Conservation (phyloP, 2,797 vertebrate species). For the Poecilia gillii region DNA sequence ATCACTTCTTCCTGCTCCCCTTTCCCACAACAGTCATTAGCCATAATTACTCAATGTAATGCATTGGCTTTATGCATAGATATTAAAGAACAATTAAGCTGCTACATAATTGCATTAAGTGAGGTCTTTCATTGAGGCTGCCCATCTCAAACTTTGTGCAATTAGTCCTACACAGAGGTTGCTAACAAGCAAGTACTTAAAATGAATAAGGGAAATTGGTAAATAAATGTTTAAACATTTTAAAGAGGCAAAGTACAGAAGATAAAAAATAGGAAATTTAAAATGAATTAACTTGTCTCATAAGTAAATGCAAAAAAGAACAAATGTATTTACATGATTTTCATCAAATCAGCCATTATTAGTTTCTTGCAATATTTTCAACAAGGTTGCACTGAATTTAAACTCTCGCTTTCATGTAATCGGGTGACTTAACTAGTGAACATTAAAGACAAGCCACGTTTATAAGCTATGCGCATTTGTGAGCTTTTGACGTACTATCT, state of each 20-base stretch:
- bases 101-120: slow-evolving; percentile 75
- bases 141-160: slow-evolving; percentile 49
- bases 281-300: background rate
- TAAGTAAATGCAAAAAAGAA: too few relatives aligned
- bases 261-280: background rate
- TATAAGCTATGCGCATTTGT: too few relatives aligned
- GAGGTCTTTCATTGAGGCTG: slow-evolving; percentile 58
- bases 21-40: slow-evolving; percentile 73
- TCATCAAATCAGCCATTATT: background rate
- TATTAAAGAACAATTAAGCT: slow-evolving; percentile 81
- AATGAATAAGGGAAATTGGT: background rate
- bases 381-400: background rate
- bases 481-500: too few relatives aligned
- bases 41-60: slow-evolving; percentile 78
- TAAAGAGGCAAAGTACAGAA: background rate
- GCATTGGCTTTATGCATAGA: slow-evolving; percentile 76
- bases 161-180: slow-evolving; percentile 43
- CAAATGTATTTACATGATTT: background rate
- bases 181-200: slow-evolving; percentile 15
- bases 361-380: background rate
- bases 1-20: slow-evolving; percentile 51
- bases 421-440: too few relatives aligned
- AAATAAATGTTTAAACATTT: background rate
- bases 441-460: too few relatives aligned
- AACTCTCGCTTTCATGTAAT: too few relatives aligned